Conservation (phyloP, 2,113 vertebrate genomes). For the Mionectes macconnelli region DNA sequence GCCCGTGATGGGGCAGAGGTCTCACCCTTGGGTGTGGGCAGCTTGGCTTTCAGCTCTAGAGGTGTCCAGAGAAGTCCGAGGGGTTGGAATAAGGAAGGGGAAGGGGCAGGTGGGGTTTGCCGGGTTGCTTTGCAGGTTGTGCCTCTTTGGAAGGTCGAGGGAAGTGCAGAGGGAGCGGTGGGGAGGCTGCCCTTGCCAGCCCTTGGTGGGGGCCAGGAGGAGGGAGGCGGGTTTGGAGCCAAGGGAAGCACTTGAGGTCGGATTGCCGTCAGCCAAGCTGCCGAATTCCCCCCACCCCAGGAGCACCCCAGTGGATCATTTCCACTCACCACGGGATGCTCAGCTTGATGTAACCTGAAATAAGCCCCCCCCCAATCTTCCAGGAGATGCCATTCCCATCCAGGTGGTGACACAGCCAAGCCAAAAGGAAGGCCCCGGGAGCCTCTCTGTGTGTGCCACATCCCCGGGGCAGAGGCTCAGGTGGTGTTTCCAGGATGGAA, state of each 20-base stretch:
- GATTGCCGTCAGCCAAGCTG: conserved; percentile 27
- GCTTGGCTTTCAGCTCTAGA: conserved; percentile 33
- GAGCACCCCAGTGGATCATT: neutral
- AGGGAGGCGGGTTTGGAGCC: conserved; percentile 9
- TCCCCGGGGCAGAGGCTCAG: neutral
- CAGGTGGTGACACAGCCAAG: neutral
- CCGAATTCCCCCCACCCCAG: neutral
- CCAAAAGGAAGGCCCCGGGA: neutral
- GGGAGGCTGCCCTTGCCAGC: neutral
- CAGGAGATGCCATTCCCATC: neutral
- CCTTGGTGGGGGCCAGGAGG: neutral
- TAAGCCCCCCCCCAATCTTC: neutral
- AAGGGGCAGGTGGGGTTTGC: conserved; percentile 8
- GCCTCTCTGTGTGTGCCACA: neutral
- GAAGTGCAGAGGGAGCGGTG: neutral
- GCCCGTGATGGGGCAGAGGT: accelerated
- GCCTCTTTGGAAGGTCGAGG: conserved; percentile 33
- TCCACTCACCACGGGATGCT: neutral
- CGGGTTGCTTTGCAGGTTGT: conserved; percentile 25
- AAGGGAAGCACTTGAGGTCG: conserved; percentile 1
- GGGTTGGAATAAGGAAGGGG: neutral
- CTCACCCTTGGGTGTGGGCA: neutral
- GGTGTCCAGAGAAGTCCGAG: neutral
- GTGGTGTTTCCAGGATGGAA: neutral
- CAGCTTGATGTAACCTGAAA: neutral